Conservation (phyloP, 2,113 vertebrate species). For the Daubentonia madagascariensis region DNA sequence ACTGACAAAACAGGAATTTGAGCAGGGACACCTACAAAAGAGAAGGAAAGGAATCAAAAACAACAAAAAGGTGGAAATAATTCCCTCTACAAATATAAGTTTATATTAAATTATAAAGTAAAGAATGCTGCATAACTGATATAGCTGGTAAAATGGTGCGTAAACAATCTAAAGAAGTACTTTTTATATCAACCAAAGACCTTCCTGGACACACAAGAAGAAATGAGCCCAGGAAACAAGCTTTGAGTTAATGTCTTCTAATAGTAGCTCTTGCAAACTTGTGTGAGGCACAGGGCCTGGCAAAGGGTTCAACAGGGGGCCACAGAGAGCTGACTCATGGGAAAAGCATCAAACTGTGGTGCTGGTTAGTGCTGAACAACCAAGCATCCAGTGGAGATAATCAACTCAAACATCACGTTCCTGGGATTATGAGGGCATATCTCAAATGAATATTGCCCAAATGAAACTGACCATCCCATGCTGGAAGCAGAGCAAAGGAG, state of each 20-base stretch:
- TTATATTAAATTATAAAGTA: neutral
- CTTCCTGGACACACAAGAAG: neutral
- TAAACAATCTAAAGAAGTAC: neutral
- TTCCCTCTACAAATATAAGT: neutral
- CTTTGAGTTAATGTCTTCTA: neutral
- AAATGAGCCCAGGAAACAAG: neutral
- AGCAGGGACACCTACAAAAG: slow-evolving; percentile 81
- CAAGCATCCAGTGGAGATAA: neutral
- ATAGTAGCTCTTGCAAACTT: neutral
- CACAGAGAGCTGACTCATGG: neutral
- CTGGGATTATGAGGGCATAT: neutral
- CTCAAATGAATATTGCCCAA: neutral
- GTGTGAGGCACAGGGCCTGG: neutral
- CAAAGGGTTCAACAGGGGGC: neutral
- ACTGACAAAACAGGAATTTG: slow-evolving; percentile 84
- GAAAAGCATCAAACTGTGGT: neutral
- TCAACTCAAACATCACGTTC: neutral
- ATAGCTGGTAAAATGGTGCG: neutral
- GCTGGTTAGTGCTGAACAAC: neutral
- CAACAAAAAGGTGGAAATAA: neutral
- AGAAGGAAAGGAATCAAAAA: neutral
- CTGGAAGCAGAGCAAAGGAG: neutral
- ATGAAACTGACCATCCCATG: too few species aligned
- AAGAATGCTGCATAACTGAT: neutral
- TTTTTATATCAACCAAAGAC: neutral